Evolutionary conservation across 2,113 vertebrate species (phyloP), one percentile per base, ranked within the genome.

Genomic region (Sinosuthora webbiana): DNA sequence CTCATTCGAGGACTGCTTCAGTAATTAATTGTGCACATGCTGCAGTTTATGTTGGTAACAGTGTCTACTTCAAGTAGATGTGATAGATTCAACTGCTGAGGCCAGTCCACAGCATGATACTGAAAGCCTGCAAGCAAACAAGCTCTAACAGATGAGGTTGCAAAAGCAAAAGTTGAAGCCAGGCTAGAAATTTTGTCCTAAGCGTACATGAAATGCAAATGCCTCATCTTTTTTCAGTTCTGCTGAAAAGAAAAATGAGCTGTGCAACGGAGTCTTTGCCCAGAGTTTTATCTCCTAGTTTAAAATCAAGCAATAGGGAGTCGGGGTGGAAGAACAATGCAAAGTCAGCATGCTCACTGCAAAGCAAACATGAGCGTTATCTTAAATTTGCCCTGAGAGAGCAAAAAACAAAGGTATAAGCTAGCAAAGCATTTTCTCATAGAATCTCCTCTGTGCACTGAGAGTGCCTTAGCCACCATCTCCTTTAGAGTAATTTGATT

Each of bases 301-400:
- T 80, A 76, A 94, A 91, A 83, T 50, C 75, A 70, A 90, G 85
- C 56, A 67, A 86, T 39, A 73, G 82, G 67, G 53, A 78, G 52
- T 25, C 1, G 5, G 22, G 30, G 50, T 91, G 35, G 78, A 77
- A 93, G 75, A 89, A 89, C 71, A 79, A 57, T 74, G 87, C 87
- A 91, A 83, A 82, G 90, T 94, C 95, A 95, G 92, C 90, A 63
- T n/a, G 30, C 75, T 93, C 15, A 6, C 71, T 86, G 87, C 90
- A 94, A 22, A 55, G 63, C 75, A 96, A 91, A 92, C 68, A 87
- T 4, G 22, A 93, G 20, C 11, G 13, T 95, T 95, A 90, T 94
- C 93, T 95, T 70, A 83, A 80, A 80, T 88, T 77, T 91, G n/a
- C 39, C 30, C 52, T 25, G 19, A 85, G 39, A 92, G 67, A 59